Base-by-base conservation (phyloP, 30 jellyfish, hydroid and myxozoan species). In the Hydractinia symbiolongicarpus region DNA sequence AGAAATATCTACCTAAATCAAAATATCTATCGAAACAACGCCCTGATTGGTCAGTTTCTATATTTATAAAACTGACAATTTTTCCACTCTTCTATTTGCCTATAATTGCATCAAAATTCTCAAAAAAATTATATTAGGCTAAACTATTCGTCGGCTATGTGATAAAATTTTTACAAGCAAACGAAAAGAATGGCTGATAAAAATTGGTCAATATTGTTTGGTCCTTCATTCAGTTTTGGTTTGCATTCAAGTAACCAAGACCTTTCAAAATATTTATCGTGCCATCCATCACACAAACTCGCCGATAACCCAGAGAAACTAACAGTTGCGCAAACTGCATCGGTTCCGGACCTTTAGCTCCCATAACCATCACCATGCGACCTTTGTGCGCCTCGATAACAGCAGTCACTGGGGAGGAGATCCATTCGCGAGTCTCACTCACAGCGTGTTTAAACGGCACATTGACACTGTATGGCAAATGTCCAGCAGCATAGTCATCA, bases 201-300 rank as follows among this genome's bases (percentile, higher is more conserved):
- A 30, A 30, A 30, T 30, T 30, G 44, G 44, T 30, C 44, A 30
- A 30, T 2, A 30, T 30, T 30, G 44, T 30, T 30, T 30, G 44
- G 44, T 30, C 44, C 44, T 30, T 30, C 44, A 30, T 30, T 30
- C 44, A 64, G 74, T n/a, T 64, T 64, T 64, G 40, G 13, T 4
- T 15, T 15, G 89, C 53, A 68, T 57, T 61, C 71, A 90, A 86
- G 61, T 90, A 94, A 17, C 99, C 99, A 71, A 88, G 81, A 8
- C 74, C 79, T 73, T 83, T 88, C 70, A 94, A 73, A 56, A 83
- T 78, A 52, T 72, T 81, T 14, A 83, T 88, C 8, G 99, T 88
- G 6, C 96, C 99, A 76, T 89, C 99, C 99, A 94, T 94, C 7
- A 94, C 96, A 55, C 96, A 88, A 67, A 94, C 99, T 30, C 99